Base-by-base conservation (phyloP, 2,797 vertebrate genomes). In the Notamacropus eugenii region DNA sequence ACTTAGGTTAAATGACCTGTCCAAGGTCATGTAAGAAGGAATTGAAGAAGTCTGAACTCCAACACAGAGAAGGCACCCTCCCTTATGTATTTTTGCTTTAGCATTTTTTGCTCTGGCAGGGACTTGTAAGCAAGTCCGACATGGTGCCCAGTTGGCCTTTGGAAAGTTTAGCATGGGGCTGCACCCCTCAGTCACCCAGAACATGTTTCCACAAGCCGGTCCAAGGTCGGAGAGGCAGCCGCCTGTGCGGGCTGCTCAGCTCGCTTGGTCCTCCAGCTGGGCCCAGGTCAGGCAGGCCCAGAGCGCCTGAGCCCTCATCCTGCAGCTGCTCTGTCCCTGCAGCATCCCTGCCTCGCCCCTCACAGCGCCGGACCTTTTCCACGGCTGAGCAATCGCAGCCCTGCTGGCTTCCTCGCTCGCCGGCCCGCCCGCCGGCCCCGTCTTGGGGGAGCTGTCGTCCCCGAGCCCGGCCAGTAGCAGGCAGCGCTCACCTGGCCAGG, bases 401-500 rank as follows among this genome's bases (percentile, higher is more conserved):
- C 19, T 0, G 22, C 62, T 74, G 16, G 6, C 67, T 24, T 40
- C 67, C n/a, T 82, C 58, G 11, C 59, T 62, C 59, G 31, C 59
- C 59, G 2, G 59, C 31, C 58, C 10, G 58, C 59, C 31, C 74
- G n/a, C 56, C 0, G 5, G 9, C 94, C 0, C 0, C 22, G 87
- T 97, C 98, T 96, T 95, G 0, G 0, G 34, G 97, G 98, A 98
- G 94, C 98, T 98, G 97, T 97, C 98, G 95, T 98, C 10, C 91
- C 94, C 92, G 90, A 98, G 96, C 92, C 93, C 96, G 74, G 82
- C 96, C 97, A 94, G 97, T 90, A 92, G 97, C 40, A 96, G 97
- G 19, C 93, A 55, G 96, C 74, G 40, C 98, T 98, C 97, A 98
- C 98, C 98, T 98, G 97, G 97, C 98, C 98, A 94, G 97, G 98